Evolutionary conservation across 2,113 vertebrate species (phyloP), one percentile per base, ranked within the genome.

Genomic region (Plectropomus leopardus): DNA sequence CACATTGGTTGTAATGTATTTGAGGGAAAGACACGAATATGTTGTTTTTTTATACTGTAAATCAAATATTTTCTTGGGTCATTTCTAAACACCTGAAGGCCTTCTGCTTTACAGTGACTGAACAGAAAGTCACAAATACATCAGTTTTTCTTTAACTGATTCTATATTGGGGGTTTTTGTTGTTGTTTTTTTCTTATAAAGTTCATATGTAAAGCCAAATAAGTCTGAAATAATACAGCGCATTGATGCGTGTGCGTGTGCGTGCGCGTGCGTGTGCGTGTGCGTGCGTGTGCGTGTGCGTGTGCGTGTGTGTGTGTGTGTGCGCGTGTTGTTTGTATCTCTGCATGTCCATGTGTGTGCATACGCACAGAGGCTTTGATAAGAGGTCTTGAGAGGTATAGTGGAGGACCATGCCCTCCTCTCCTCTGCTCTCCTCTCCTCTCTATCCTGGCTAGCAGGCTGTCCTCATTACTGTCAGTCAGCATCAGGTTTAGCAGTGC

Each of bases 391-490:
- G 89, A 90, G 88, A 83, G 88, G 82, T 88, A 64, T 67, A 45
- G 85, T 78, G 88, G 75, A 85, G 90, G 87, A 78, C 87, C 83
- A 48, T 86, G 87, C 76, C 89, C 85, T 92, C 86, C 67, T 86
- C 82, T 85, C 58, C 77, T 82, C 82, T 85, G 71, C 85, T 84
- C 87, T 77, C 77, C 51, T 68, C 78, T 77, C 60, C 79, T 84
- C 84, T 90, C 89, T 72, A 80, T 90, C 87, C 87, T 89, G 84
- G 86, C 86, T 90, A 89, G 86, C 86, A 90, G 85, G 82, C 86
- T 86, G 88, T 94, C 89, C 92, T 94, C 93, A 94, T 95, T 94
- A 95, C 93, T 95, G 93, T 95, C 94, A 94, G 90, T 95, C 94
- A 94, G 90, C 90, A 92, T 92, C 91, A 93, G 92, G 86, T 94